Evolutionary conservation across 2,113 vertebrate genomes (phyloP).

Genomic region (Zosterops hypoxanthus): DNA sequence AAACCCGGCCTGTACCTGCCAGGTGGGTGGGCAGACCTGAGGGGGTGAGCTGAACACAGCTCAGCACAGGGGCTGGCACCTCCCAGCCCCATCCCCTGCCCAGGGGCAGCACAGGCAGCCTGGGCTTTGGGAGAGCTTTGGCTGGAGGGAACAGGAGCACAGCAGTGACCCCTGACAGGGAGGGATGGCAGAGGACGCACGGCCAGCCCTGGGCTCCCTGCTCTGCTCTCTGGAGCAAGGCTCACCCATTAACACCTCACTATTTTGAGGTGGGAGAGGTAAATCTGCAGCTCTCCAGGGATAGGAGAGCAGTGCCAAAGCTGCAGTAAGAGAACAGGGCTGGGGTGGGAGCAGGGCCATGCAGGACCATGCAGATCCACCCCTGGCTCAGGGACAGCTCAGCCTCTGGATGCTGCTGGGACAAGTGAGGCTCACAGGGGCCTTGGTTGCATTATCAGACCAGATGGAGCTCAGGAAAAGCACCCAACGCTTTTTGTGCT

Average conservation of each 20-base stretch:
- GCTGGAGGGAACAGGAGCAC: neutral
- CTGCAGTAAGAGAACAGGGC: neutral
- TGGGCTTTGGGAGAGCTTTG: neutral
- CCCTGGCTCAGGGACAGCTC: rapidly evolving
- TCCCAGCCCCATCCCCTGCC: neutral
- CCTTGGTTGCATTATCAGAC: neutral
- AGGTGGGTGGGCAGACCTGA: neutral
- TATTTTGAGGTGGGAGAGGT: neutral
- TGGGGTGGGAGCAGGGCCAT: neutral
- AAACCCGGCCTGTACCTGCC: neutral
- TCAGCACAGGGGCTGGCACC: neutral
- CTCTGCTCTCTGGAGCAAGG: neutral
- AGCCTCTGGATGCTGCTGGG: neutral
- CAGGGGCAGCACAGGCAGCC: neutral
- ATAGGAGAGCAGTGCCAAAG: neutral
- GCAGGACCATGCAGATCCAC: too few relatives aligned
- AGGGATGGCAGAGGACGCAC: rapidly evolving
- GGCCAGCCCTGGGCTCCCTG: rapidly evolving
- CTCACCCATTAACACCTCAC: neutral
- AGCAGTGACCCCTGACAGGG: rapidly evolving
- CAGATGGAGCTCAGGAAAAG: neutral
- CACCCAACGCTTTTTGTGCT: rapidly evolving
- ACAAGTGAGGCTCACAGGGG: neutral
- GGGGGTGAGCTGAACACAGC: neutral
- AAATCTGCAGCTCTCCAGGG: neutral